phyloP scores from a whole-genome alignment of 2,888 invertebrate species.

The Drosophila nigritarsus region DNA sequence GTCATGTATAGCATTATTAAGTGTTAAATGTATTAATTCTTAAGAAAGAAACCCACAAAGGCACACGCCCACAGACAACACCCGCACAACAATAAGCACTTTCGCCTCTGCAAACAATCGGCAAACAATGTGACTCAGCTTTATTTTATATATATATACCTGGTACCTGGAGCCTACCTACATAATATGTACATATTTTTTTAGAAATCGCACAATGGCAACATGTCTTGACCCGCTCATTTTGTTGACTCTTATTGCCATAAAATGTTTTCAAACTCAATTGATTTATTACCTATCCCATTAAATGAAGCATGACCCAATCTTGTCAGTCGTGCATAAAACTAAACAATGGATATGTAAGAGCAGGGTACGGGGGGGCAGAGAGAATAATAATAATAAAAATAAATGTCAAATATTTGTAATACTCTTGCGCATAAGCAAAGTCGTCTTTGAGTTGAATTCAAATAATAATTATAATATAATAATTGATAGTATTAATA shows the following conservation, averaged over 20 bases:
- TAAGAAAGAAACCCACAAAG: slow-evolving; percentile 35
- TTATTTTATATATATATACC: slow-evolving; percentile 3
- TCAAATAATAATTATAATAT: not conserved
- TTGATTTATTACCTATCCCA: slow-evolving; percentile 17
- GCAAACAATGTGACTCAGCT: slow-evolving; percentile 39
- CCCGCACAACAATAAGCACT: slow-evolving; percentile 37
- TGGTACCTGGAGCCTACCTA: slow-evolving; percentile 17
- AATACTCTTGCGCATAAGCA: not conserved
- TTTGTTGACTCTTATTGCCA: slow-evolving; percentile 26
- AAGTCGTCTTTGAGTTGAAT: not conserved
- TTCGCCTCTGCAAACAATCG: slow-evolving; percentile 40
- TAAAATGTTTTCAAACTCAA: slow-evolving; percentile 7
- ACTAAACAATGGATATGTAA: not conserved
- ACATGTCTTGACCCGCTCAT: slow-evolving; percentile 25
- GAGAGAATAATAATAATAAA: not conserved
- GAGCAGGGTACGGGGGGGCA: not conserved
- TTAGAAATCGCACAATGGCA: slow-evolving; percentile 31
- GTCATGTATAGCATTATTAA: slow-evolving; percentile 42
- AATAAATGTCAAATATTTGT: not conserved
- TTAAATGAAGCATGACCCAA: slow-evolving; percentile 29
- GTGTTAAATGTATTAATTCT: slow-evolving; percentile 33
- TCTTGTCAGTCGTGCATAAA: slow-evolving; percentile 22
- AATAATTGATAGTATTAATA: not conserved
- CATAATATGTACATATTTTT: slow-evolving; percentile 18
- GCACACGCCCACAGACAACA: slow-evolving; percentile 32